Conservation (phyloP, 1,140 invertebrate genomes). For the Ptiloglossa arizonensis region DNA sequence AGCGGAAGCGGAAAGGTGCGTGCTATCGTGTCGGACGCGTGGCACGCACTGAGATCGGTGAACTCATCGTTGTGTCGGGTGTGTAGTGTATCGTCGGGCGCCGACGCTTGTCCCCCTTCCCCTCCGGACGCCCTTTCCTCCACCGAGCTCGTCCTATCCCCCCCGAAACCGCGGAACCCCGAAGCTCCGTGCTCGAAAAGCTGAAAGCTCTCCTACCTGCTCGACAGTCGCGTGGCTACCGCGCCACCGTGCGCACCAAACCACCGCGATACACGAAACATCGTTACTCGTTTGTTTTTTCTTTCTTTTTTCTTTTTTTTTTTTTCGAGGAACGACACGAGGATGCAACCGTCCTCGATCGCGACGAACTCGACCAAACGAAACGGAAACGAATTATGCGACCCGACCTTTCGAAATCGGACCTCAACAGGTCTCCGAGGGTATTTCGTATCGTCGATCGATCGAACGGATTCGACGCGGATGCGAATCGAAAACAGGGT, state of each 20-base stretch:
- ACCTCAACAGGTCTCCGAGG: no score
- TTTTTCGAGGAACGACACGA: not conserved
- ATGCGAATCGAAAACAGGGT: no score
- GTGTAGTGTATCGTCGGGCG: constrained; percentile 75
- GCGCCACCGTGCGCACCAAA: constrained; percentile 75
- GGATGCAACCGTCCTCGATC: no score
- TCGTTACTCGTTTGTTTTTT: no score
- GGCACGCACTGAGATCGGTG: constrained; percentile 72
- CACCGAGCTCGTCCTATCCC: constrained; percentile 50
- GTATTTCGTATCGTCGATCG: no score
- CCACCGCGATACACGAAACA: constrained; percentile 47
- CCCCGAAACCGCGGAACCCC: constrained; percentile 73
- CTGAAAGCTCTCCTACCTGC: constrained; percentile 72
- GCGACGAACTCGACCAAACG: no score
- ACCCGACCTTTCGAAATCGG: no score
- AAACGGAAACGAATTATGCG: no score
- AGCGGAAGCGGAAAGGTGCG: constrained; percentile 36
- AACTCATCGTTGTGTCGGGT: constrained; percentile 68
- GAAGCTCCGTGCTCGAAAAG: constrained; percentile 72
- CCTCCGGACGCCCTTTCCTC: constrained; percentile 57
- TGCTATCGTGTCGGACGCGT: constrained; percentile 72
- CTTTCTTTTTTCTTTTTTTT: no score
- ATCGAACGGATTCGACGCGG: no score
- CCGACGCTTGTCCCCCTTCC: constrained; percentile 74
- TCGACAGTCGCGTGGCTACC: constrained; percentile 77